Conservation (phyloP, 1,140 invertebrate genomes). For the Drosophila kurseongensis region DNA sequence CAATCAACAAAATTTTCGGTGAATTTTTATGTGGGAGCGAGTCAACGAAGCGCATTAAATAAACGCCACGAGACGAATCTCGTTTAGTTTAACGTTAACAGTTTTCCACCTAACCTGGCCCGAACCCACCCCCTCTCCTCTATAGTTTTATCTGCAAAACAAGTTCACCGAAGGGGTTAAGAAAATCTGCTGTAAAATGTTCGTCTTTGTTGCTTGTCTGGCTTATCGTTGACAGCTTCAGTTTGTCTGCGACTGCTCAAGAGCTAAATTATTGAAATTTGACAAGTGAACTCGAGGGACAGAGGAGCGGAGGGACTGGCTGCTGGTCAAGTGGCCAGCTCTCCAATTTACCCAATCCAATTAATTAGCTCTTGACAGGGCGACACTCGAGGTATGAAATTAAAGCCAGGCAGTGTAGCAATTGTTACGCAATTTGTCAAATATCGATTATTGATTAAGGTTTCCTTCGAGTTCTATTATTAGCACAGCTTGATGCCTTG, state of each 20-base stretch:
- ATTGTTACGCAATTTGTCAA: constrained; percentile 68
- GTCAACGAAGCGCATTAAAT: constrained; percentile 69
- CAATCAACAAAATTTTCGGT: constrained; percentile 32
- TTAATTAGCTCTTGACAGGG: constrained; percentile 64
- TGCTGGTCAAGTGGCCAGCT: constrained; percentile 58
- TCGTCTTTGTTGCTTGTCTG: constrained; percentile 51
- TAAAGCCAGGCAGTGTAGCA: constrained; percentile 53
- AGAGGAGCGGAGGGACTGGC: background rate
- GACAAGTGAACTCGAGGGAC: constrained; percentile 31
- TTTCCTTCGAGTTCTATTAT: constrained; percentile 53
- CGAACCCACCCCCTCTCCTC: background rate
- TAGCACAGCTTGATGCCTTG: constrained; percentile 33
- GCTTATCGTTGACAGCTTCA: constrained; percentile 60
- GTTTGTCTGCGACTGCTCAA: constrained; percentile 60
- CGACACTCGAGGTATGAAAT: constrained; percentile 53
- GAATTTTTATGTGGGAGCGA: constrained; percentile 49
- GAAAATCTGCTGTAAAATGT: constrained; percentile 39
- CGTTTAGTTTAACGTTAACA: constrained; percentile 75
- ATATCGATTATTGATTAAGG: constrained; percentile 74
- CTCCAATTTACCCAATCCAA: constrained; percentile 54
- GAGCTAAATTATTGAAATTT: constrained; percentile 71
- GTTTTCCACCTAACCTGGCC: constrained; percentile 45
- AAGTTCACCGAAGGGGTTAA: constrained; percentile 26
- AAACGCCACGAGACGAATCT: constrained; percentile 70
- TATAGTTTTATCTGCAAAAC: constrained; percentile 10